Base-by-base conservation (phyloP, 2,888 invertebrate species). In the Allolobophora icterica region DNA sequence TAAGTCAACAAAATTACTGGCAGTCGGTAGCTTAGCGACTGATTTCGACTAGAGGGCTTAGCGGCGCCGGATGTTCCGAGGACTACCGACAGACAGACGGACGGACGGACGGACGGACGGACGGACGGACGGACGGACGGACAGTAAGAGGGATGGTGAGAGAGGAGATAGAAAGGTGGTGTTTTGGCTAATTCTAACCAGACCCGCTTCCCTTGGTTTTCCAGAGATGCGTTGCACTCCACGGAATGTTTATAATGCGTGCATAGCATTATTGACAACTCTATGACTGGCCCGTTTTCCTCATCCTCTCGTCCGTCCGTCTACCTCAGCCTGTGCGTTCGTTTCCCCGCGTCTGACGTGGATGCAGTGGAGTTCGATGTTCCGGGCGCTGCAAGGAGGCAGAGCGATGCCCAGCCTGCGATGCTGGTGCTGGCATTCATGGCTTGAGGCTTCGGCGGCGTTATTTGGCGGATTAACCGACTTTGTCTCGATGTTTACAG, bases 201-300 rank as follows among this genome's bases (percentile, higher is more conserved):
- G 71, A 71, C 71, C n/a, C 71, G 71, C n/a, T 71, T 30, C n/a
- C n/a, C n/a, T 0, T n/a, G n/a, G 71, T 11, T n/a, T 30, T 71
- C 52, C 52, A 52, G 52, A 52, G 52, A 30, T 71, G n/a, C 52
- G 71, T 71, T 30, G 71, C 71, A 6, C 71, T 71, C n/a, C 6
- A n/a, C 71, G 71, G 71, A 71, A 71, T 71, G 71, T 71, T 71
- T 71, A 71, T n/a, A 71, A 52, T 15, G 52, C 52, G 52, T 17
- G 71, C 71, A 52, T n/a, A n/a, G 30, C 71, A n/a, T 52, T 71
- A 71, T 71, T 71, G 71, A 71, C 71, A 71, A 71, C 71, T 71
- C 71, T 71, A 71, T 71, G 71, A 71, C 71, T 71, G 71, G n/a
- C 8, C 71, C 71, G 8, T 11, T 71, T n/a, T 8, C n/a, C 71